A percentile compares a stretch with the other conserved stretches of the same genome.
Conservation (phyloP, 2,113 vertebrate genomes). For the Chlamydotis undulata region DNA sequence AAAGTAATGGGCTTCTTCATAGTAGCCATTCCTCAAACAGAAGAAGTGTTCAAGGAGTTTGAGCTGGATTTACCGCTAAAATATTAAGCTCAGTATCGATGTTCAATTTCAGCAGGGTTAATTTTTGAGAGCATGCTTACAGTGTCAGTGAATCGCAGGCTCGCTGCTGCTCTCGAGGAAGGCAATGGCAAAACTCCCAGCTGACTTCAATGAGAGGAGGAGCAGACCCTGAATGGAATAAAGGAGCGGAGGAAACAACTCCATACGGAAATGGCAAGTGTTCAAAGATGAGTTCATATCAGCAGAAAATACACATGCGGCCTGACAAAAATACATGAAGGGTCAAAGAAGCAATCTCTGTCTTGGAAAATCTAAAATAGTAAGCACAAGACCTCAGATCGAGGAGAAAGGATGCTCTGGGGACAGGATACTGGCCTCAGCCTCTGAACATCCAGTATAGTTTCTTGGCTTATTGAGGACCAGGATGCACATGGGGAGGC, state of each 20-base stretch:
- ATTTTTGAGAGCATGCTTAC: not conserved
- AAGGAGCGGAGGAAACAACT: slow-evolving; percentile 43
- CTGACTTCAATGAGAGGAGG: slow-evolving; percentile 64
- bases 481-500: not conserved
- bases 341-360: not conserved
- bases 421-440: not conserved
- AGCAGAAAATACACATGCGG: slow-evolving; percentile 42
- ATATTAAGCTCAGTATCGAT: not conserved
- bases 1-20: not conserved
- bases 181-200: slow-evolving; percentile 67
- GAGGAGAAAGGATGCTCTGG: not conserved
- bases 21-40: slow-evolving; percentile 15
- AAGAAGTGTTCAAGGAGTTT: slow-evolving; percentile 7
- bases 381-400: not conserved
- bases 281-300: slow-evolving; percentile 68
- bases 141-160: slow-evolving; percentile 19
- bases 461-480: not conserved
- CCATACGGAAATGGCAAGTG: slow-evolving; percentile 58
- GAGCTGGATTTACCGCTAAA: slow-evolving; percentile 56
- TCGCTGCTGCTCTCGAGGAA: slow-evolving; percentile 61
- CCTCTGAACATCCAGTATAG: not conserved
- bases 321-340: slow-evolving; percentile 31
- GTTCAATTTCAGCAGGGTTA: slow-evolving; percentile 9
- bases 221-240: slow-evolving; percentile 60
- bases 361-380: not conserved